These are phyloP conservation scores for Pemphigus obesinymphae DNA, from an alignment of 1,140 invertebrate genomes.

Conservation along the genomic window DNA sequence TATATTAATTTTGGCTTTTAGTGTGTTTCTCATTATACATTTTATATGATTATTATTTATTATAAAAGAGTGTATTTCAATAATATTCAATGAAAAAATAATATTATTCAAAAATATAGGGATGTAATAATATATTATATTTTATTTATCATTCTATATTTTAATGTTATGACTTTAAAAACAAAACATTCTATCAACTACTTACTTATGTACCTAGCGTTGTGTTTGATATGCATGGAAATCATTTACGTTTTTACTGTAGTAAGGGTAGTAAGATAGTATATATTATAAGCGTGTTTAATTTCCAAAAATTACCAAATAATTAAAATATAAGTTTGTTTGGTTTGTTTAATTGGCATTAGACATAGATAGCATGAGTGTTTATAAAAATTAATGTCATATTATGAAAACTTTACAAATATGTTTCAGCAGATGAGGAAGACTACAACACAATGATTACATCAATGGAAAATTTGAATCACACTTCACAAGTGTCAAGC, in stretches of 20 bases:
- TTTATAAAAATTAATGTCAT: background rate
- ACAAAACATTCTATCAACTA: too few relatives aligned
- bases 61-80: too few relatives aligned
- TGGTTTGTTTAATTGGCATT: background rate
- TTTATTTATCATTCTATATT: too few relatives aligned
- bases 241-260: background rate
- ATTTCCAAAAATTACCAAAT: background rate
- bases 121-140: too few relatives aligned
- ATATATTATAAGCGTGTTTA: background rate
- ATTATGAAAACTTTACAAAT: background rate
- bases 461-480: slow-evolving; percentile 33
- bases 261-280: too few relatives aligned
- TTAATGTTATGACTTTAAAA: too few relatives aligned
- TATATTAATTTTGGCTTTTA: background rate
- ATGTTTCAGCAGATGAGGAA: slow-evolving; percentile 30
- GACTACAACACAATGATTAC: slow-evolving; percentile 16
- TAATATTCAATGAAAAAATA: too few relatives aligned
- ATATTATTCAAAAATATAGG: too few relatives aligned
- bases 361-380: slow-evolving; percentile 6
- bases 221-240: slow-evolving; percentile 20
- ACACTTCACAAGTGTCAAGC: slow-evolving; percentile 7
- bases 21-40: background rate
- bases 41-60: too few relatives aligned
- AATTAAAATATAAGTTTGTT: background rate
- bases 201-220: background rate